phyloP scores from a whole-genome alignment of 2,888 invertebrate genomes.

The Melinaea marsaeus region DNA sequence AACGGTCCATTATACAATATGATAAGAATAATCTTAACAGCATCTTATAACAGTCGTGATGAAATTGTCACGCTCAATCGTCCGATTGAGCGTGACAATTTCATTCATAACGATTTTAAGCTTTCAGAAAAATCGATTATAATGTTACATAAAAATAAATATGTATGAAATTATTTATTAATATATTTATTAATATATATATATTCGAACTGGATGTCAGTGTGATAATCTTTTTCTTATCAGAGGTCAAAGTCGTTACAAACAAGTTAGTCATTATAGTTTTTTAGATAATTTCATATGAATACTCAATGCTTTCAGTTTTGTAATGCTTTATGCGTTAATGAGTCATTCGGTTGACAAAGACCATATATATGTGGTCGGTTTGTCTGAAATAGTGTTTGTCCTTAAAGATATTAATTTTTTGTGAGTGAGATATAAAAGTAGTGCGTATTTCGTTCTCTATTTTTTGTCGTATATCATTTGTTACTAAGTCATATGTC shows the following conservation, averaged over 20 bases:
- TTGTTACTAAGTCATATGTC: not conserved
- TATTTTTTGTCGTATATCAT: not conserved
- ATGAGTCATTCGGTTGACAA: constrained; percentile 11
- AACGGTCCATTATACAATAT: not conserved
- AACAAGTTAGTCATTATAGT: constrained; percentile 52
- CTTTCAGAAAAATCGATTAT: too few species aligned
- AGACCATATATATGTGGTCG: not conserved
- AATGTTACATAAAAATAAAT: not conserved
- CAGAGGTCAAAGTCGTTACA: constrained; percentile 47
- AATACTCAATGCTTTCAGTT: constrained; percentile 40
- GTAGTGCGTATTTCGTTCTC: too few species aligned
- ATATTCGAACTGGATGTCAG: not conserved
- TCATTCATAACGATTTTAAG: too few species aligned
- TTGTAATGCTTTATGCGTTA: constrained; percentile 10
- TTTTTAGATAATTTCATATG: constrained; percentile 57
- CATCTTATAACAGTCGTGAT: not conserved
- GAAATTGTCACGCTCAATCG: too few species aligned
- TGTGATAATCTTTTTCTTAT: constrained; percentile 16
- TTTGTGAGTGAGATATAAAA: too few species aligned
- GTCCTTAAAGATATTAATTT: too few species aligned
- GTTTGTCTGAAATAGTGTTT: not conserved
- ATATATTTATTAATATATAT: not conserved
- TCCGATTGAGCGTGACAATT: too few species aligned
- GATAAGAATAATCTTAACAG: not conserved
- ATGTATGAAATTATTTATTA: not conserved